Percentiles rank a stretch among this genome's conserved stretches.
These are phyloP conservation scores for Papilio machaon DNA, from an alignment of 1,140 invertebrate species.

Conservation along the genomic window DNA sequence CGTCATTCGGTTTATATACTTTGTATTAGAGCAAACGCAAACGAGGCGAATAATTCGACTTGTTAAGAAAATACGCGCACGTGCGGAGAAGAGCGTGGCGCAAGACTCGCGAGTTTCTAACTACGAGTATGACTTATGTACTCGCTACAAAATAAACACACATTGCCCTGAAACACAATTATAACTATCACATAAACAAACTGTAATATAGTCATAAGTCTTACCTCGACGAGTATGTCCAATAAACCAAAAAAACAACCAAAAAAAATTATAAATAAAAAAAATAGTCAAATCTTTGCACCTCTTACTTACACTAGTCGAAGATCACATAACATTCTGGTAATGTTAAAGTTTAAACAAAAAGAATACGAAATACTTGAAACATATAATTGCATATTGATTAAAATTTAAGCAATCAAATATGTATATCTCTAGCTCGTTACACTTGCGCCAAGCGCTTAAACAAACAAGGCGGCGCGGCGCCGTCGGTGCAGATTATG, in stretches of 20 bases:
- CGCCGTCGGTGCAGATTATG: constrained; percentile 75
- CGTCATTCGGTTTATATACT: constrained; percentile 68
- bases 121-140: neutral
- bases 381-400: too few relatives aligned
- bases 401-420: neutral
- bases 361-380: too few relatives aligned
- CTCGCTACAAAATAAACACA: neutral
- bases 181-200: neutral
- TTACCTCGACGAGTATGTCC: neutral
- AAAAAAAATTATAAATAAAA: too few relatives aligned
- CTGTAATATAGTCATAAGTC: neutral
- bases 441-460: constrained; percentile 70
- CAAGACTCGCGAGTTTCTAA: constrained; percentile 47
- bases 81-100: constrained; percentile 61
- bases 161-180: neutral
- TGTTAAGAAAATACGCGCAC: constrained; percentile 77
- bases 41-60: constrained; percentile 76
- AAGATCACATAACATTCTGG: too few relatives aligned
- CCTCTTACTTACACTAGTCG: too few relatives aligned
- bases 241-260: too few relatives aligned
- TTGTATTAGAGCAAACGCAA: constrained; percentile 59
- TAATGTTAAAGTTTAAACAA: too few relatives aligned
- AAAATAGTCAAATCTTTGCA: too few relatives aligned
- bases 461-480: constrained; percentile 76
- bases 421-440: constrained; percentile 39